A percentile compares a stretch with the other conserved stretches of the same genome.
Conservation (phyloP, 2,113 vertebrate species). For the Cichladusa arquata region DNA sequence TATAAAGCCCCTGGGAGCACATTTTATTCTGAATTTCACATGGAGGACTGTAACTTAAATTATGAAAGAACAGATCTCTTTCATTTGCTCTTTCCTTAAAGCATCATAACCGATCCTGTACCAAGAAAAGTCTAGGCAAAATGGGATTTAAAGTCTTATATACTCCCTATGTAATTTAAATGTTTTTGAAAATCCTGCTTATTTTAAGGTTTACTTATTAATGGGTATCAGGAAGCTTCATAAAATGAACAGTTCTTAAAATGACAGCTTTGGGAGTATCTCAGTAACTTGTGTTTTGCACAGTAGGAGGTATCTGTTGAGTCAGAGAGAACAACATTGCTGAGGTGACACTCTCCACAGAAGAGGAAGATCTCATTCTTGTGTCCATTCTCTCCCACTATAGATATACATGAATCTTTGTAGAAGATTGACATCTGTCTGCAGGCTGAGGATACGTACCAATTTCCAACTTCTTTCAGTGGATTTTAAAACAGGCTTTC, state of each 20-base stretch:
- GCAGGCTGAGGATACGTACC: background rate
- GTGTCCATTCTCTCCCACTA: background rate
- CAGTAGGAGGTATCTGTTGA: background rate
- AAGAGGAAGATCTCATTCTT: background rate
- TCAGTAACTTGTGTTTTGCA: background rate
- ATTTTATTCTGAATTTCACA: background rate
- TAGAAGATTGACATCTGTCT: background rate
- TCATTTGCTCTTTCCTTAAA: background rate
- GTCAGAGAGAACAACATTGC: background rate
- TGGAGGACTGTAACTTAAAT: background rate
- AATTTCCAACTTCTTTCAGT: background rate
- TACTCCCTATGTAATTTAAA: background rate
- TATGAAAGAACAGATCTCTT: background rate
- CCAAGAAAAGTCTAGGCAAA: background rate
- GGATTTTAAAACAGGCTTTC: background rate
- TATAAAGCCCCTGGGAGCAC: background rate
- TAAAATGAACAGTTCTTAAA: background rate
- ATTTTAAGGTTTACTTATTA: background rate
- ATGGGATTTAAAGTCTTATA: background rate
- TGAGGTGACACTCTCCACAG: background rate
- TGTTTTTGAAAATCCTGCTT: background rate
- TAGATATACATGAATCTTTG: rapidly evolving
- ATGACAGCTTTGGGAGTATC: background rate
- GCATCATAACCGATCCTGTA: background rate
- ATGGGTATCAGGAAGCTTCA: background rate